These are phyloP conservation scores for Arrhamphus sclerolepis DNA, from an alignment of 2,797 vertebrate genomes.

Conservation along the genomic window DNA sequence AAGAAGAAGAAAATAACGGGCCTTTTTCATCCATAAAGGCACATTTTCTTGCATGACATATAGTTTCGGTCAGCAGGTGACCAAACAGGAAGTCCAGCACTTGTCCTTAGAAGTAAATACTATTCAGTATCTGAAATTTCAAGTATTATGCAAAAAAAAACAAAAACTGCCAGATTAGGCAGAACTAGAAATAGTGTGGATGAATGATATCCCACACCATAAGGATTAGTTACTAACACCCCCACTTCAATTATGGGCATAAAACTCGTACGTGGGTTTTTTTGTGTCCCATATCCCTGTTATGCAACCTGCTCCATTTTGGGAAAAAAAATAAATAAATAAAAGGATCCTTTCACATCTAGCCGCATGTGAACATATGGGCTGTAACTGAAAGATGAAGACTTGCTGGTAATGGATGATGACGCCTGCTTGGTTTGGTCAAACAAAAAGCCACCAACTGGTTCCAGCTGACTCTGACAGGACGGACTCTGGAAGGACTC, in stretches of 20 bases:
- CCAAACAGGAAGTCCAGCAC: too few relatives aligned
- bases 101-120: too few relatives aligned
- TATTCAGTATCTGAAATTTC: conserved; percentile 13
- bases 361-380: conserved; percentile 31
- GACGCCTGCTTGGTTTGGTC: background rate
- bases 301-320: conserved; percentile 72
- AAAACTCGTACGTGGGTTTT: conserved; percentile 59
- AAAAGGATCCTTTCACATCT: conserved; percentile 41
- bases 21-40: too few relatives aligned
- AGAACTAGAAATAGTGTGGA: conserved; percentile 61
- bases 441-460: conserved; percentile 12
- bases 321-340: too few relatives aligned
- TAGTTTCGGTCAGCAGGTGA: too few relatives aligned
- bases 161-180: conserved; percentile 63
- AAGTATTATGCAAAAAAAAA: conserved; percentile 65
- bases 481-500: too few relatives aligned
- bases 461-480: conserved; percentile 19
- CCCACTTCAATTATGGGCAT: conserved; percentile 73
- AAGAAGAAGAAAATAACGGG: too few relatives aligned
- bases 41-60: too few relatives aligned
- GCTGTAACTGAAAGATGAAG: conserved; percentile 22
- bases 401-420: background rate
- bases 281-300: conserved; percentile 62
- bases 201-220: conserved; percentile 68
- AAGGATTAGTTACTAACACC: conserved; percentile 74